Base-by-base conservation (phyloP, 2,797 vertebrate genomes). In the Catamblyrhynchus diadema region DNA sequence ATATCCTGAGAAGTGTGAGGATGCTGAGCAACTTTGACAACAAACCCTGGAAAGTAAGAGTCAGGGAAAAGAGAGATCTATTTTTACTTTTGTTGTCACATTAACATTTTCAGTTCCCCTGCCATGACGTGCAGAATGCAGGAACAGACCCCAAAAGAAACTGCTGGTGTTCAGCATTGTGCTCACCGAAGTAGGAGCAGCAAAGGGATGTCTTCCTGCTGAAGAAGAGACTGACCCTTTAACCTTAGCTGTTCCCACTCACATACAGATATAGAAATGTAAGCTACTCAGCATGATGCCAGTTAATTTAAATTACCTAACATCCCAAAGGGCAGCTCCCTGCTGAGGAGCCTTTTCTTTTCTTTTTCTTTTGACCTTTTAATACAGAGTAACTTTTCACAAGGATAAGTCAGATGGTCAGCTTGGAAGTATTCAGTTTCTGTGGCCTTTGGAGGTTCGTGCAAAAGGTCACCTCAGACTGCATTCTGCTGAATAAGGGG, bases 251-350 rank as follows among this genome's bases (percentile, higher is more conserved):
- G 84, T 94, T 93, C 85, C 94, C 91, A 93, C 94, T 95, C 94
- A 91, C 92, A 95, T 72, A 95, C 92, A 96, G 87, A 96, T 96
- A 97, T 66, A 97, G 94, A 96, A 96, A 96, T 94, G 93, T 96
- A 96, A 95, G 94, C 91, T 94, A 72, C 95, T 96, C 95, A 96
- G 95, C 95, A 79, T 95, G 95, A 90, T 81, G 87, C 85, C 91
- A 94, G 95, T 96, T 96, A 94, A 96, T 96, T 95, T 96, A 93
- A 96, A 97, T 94, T 95, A 94, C 94, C 92, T 94, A 94, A 96
- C 95, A 96, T 97, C 95, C 95, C 96, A 91, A 86, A 97, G 95
- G 95, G 91, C 91, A 96, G 91, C 80, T 94, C 87, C 94, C 95
- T 88, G 93, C 95, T 95, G 95, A 90, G 95, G 27, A 88, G 59